A percentile compares a stretch with the other conserved stretches of the same genome.
Evolutionary conservation across 2,113 vertebrate genomes (phyloP).

Genomic region (Gnathonemus longibarbis): DNA sequence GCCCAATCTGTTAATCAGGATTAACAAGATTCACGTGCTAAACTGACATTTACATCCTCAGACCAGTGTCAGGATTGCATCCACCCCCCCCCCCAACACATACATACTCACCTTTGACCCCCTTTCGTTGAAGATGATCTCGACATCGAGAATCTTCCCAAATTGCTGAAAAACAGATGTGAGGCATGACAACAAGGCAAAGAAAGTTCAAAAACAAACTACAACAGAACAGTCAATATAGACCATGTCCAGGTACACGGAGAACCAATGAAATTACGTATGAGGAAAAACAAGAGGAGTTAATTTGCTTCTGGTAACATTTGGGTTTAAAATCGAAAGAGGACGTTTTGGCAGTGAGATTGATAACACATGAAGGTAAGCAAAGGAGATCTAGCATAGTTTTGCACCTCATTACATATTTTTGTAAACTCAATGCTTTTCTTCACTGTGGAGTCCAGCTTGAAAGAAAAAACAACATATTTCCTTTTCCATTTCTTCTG

Average conservation of each 20-base stretch:
- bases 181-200: slow-evolving; percentile 19
- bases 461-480: not conserved
- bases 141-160: slow-evolving; percentile 97
- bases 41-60: not conserved
- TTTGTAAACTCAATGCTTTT: not conserved
- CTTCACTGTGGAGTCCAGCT: not conserved
- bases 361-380: not conserved
- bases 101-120: slow-evolving; percentile 86
- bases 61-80: not conserved
- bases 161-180: slow-evolving; percentile 75
- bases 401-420: not conserved
- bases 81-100: not conserved
- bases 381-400: not conserved
- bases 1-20: not conserved
- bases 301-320: not conserved
- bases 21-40: not conserved
- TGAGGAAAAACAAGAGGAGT: not conserved
- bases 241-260: not conserved
- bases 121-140: slow-evolving; percentile 99
- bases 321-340: not conserved
- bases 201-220: not conserved
- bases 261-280: not conserved
- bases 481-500: not conserved
- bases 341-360: not conserved
- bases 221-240: not conserved